Conservation (phyloP, 2,888 invertebrate genomes). For the Euspilapteryx auroguttella region DNA sequence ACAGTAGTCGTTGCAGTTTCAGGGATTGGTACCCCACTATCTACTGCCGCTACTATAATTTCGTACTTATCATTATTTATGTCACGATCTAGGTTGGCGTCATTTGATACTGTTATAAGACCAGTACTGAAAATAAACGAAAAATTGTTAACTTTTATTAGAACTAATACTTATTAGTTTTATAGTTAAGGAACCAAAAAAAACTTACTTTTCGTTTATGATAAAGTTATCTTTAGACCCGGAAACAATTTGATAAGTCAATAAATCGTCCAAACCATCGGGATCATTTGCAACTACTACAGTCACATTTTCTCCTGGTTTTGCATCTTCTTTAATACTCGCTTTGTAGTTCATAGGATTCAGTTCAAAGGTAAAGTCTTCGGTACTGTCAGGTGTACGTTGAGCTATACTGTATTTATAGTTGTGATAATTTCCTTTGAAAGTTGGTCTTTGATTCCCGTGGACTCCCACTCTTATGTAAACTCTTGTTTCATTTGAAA, state of each 20-base stretch:
- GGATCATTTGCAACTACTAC: slow-evolving; percentile 76
- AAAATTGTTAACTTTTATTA: too few species aligned
- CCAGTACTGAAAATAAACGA: slow-evolving; percentile 63
- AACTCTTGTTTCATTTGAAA: slow-evolving; percentile 67
- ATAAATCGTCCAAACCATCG: slow-evolving; percentile 71
- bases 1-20: slow-evolving; percentile 80
- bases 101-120: slow-evolving; percentile 70
- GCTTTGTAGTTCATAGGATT: slow-evolving; percentile 74
- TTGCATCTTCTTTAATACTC: slow-evolving; percentile 70
- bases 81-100: slow-evolving; percentile 72
- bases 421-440: slow-evolving; percentile 70
- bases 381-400: slow-evolving; percentile 24
- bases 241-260: slow-evolving; percentile 70
- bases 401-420: slow-evolving; percentile 41
- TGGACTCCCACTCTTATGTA: slow-evolving; percentile 77
- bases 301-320: slow-evolving; percentile 69
- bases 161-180: too few species aligned
- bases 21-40: slow-evolving; percentile 71
- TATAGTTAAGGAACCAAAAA: too few species aligned
- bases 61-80: slow-evolving; percentile 68
- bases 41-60: slow-evolving; percentile 74
- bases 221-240: slow-evolving; percentile 79
- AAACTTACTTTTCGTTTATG: slow-evolving; percentile 69
- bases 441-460: slow-evolving; percentile 80
- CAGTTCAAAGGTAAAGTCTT: slow-evolving; percentile 51